Evolutionary conservation across 2,888 invertebrate genomes (phyloP).

Genomic region (Trypoxylon attenuatum): DNA sequence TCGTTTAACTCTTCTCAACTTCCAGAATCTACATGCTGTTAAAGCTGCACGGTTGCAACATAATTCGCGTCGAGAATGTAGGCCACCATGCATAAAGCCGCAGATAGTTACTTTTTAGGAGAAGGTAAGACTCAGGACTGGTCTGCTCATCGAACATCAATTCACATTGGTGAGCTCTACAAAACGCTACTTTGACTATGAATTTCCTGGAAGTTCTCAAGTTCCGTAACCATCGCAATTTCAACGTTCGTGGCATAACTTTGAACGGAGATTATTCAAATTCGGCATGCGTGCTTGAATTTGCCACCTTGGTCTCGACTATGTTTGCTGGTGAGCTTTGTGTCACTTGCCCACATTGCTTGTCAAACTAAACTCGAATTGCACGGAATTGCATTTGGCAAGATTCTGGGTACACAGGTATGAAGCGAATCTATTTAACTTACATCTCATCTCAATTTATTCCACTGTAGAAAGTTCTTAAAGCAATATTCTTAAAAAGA

Average conservation of each 20-base stretch:
- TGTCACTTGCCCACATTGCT: constrained; percentile 50
- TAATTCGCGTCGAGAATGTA: too few species aligned
- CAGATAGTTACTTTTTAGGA: too few species aligned
- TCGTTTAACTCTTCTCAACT: too few species aligned
- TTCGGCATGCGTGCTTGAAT: constrained; percentile 50
- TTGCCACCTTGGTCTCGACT: constrained; percentile 32
- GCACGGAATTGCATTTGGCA: constrained; percentile 26
- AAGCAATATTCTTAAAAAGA: too few species aligned
- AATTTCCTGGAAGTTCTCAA: constrained; percentile 62
- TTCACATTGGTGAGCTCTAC: constrained; percentile 24
- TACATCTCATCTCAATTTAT: too few species aligned
- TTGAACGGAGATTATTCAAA: constrained; percentile 68
- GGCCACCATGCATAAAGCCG: too few species aligned
- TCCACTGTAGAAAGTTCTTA: too few species aligned
- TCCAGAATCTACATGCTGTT: too few species aligned
- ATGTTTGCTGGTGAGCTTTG: constrained; percentile 56
- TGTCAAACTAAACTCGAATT: constrained; percentile 59
- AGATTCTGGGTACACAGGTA: too few species aligned
- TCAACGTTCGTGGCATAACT: constrained; percentile 66
- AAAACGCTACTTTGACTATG: constrained; percentile 57
- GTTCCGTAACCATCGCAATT: constrained; percentile 68
- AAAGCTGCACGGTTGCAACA: too few species aligned
- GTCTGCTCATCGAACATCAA: neutral
- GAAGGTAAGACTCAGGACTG: too few species aligned
- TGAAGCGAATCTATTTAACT: too few species aligned